These are phyloP conservation scores for Hemaris fuciformis DNA, from an alignment of 2,888 invertebrate species.

Conservation along the genomic window DNA sequence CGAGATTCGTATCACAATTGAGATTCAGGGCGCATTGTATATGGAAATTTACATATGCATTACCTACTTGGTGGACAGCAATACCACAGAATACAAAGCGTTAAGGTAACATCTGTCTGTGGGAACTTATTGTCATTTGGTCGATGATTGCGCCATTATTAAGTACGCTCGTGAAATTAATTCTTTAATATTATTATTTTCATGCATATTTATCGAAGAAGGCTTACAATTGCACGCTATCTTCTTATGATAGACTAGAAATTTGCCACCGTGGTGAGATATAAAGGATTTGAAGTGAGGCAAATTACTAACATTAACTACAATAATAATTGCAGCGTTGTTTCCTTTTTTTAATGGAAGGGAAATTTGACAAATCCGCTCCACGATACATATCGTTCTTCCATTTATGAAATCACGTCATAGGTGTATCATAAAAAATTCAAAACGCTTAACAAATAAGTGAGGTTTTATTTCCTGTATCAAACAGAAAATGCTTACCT, in stretches of 20 bases:
- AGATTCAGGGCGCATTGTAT: constrained; percentile 7
- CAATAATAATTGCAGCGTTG: not conserved
- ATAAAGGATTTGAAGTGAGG: not conserved
- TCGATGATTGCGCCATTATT: constrained; percentile 8
- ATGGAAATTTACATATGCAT: constrained; percentile 10
- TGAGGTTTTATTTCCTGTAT: too few relatives aligned
- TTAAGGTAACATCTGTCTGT: constrained; percentile 22
- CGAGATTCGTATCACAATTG: not conserved
- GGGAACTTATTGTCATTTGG: constrained; percentile 29
- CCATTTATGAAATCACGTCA: too few relatives aligned
- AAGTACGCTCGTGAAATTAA: not conserved
- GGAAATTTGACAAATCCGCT: not conserved
- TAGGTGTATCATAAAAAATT: too few relatives aligned
- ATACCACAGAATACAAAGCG: constrained; percentile 19
- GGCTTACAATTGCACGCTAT: not conserved
- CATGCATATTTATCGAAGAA: not conserved
- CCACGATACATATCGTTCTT: not conserved
- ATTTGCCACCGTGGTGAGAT: not conserved
- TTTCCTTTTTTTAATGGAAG: not conserved
- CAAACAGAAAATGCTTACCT: too few relatives aligned
- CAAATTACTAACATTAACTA: not conserved
- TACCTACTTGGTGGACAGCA: not conserved
- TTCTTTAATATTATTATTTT: not conserved
- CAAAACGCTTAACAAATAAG: too few relatives aligned
- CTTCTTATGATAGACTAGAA: not conserved